Evolutionary conservation across 2,113 vertebrate genomes (phyloP), one percentile per base, ranked within the genome.

Genomic region (Perognathus longimembris): DNA sequence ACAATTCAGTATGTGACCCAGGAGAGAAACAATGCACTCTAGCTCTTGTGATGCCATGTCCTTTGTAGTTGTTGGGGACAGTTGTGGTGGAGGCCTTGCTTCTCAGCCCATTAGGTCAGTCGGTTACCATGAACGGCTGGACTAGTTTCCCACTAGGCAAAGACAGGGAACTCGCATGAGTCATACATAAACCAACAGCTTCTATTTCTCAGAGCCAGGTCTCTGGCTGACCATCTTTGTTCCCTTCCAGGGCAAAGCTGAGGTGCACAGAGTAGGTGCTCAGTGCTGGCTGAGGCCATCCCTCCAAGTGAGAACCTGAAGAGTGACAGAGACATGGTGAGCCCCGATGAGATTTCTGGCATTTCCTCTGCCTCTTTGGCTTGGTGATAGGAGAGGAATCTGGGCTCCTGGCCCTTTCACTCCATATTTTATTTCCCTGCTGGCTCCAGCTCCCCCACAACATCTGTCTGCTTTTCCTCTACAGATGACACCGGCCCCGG

Each of bases 21-120:
- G 14, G 30, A 57, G 7, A 77, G 63, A 61, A 86, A 20, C 45
- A 40, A 57, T 2, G 6, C 14, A 6, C 3, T 14, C 32, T 2
- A 8, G 24, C 20, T 9, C 54, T 20, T 7, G 0, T 21, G 8
- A 15, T 5, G 30, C 38, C 30, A 3, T 3, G 0, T 5, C 20
- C 21, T 59, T 0, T 18, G 5, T 7, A 12, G 28, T 32, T 11
- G n/a, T 21, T 21, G 3, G 34, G 7, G 24, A 11, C 40, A 5
- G 5, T 15, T 6, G 7, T 32, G 70, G 30, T 3, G 4, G 24
- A 71, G 10, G 54, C 11, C 45, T 2, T 45, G 45, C 45, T 45
- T 45, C 45, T 45, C 45, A 45, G 45, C 45, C 10, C 45, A 2
- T 45, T 45, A 45, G 45, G 45, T 45, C 45, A 45, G 45, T 45